Evolutionary conservation across 2,888 invertebrate genomes (phyloP).

Genomic region (Drosophila conformis): DNA sequence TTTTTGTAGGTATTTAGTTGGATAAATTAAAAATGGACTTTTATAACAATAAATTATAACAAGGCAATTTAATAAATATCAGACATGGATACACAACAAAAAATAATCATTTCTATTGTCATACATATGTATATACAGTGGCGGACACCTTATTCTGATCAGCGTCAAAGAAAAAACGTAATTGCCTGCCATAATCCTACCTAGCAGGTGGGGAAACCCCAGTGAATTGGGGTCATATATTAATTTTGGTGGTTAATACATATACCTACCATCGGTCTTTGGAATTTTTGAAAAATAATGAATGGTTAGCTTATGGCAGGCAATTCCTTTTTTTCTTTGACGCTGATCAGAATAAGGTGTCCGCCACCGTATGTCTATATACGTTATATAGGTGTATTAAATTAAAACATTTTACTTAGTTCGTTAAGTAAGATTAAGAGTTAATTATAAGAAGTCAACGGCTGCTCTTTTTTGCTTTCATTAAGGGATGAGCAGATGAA

Average conservation of each 20-base stretch:
- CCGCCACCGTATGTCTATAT: too few relatives aligned
- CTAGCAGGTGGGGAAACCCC: too few relatives aligned
- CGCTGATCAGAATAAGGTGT: too few relatives aligned
- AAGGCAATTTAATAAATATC: conserved; percentile 76
- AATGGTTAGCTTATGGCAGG: too few relatives aligned
- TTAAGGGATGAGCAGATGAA: conserved; percentile 48
- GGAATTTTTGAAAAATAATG: too few relatives aligned
- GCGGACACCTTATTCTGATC: too few relatives aligned
- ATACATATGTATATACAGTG: conserved; percentile 36
- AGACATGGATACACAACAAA: conserved; percentile 76
- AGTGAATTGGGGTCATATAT: too few relatives aligned
- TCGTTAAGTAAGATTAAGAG: conserved; percentile 29
- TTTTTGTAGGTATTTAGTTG: not conserved
- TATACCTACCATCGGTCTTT: too few relatives aligned
- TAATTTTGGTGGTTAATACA: too few relatives aligned
- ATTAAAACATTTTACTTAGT: conserved; percentile 46
- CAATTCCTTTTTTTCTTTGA: too few relatives aligned
- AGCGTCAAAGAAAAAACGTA: too few relatives aligned
- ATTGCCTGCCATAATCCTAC: too few relatives aligned
- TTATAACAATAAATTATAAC: conserved; percentile 71
- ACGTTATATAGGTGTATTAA: conserved; percentile 30
- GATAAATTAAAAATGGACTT: conserved; percentile 43
- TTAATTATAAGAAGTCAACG: conserved; percentile 48
- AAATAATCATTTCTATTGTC: conserved; percentile 40
- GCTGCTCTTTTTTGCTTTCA: conserved; percentile 43